These are phyloP conservation scores for Miltochrista miniata DNA, from an alignment of 2,888 invertebrate species.

Conservation along the genomic window DNA sequence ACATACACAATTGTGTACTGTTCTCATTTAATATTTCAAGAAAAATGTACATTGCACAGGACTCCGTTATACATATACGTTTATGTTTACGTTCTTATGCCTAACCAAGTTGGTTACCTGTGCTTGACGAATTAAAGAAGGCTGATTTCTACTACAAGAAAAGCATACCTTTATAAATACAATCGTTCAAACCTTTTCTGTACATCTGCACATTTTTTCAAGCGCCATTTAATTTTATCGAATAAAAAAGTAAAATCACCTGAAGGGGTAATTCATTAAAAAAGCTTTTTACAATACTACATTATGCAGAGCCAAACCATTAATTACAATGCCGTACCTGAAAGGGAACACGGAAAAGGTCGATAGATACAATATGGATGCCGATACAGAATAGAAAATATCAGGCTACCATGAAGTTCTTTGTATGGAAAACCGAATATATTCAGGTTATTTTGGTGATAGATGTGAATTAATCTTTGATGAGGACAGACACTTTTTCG, in stretches of 20 bases:
- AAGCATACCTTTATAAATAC: too few relatives aligned
- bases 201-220: neutral
- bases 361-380: conserved; percentile 8
- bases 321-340: conserved; percentile 14
- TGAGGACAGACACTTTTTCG: too few relatives aligned
- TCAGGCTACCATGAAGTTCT: neutral
- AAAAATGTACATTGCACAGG: too few relatives aligned
- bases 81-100: too few relatives aligned
- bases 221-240: neutral
- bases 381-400: conserved; percentile 1
- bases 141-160: too few relatives aligned
- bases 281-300: conserved; percentile 14
- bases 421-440: neutral
- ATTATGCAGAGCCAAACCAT: conserved; percentile 14
- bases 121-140: too few relatives aligned
- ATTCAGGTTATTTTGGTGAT: neutral
- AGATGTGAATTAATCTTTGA: neutral
- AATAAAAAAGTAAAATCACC: conserved; percentile 5
- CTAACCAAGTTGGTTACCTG: too few relatives aligned
- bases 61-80: too few relatives aligned
- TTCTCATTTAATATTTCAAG: too few relatives aligned
- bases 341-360: conserved; percentile 10
- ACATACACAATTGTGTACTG: too few relatives aligned
- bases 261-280: conserved; percentile 12
- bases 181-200: too few relatives aligned